Evolutionary conservation across 2,888 invertebrate species (phyloP), one percentile per base, ranked within the genome.

Genomic region (Campopleginae sp.): DNA sequence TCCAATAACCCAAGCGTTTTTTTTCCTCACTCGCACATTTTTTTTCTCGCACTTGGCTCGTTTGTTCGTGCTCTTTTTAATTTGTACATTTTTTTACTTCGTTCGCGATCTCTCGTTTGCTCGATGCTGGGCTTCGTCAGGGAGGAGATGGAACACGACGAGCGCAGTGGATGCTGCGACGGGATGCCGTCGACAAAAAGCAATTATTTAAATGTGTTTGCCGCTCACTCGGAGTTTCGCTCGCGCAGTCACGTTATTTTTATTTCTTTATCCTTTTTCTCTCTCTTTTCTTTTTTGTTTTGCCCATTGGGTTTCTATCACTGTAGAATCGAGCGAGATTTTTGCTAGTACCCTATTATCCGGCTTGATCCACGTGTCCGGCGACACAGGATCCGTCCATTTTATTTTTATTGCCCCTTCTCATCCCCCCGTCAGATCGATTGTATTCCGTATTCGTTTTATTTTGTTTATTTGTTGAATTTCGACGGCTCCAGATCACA

Each of bases 201-300:
- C 80, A 86, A 85, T 86, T 86, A 72, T 82, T 75, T 75, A 85
- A 86, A 85, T 86, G 86, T 79, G 84, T 82, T 80, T 71, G 80
- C 77, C 77, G 61, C 70, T 83, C 63, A 84, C 79, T 72, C 84
- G 74, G 85, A 76, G 79, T 78, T 80, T 77, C 77, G 61, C 63
- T 80, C 79, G 51, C 61, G 77, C 79, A 83, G 61, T 84, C 71
- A 66, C 78, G 66, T 72, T 75, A 74, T 84, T 58, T 58, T 58
- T 27, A 58, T 70, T 78, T 70, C 54, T 63, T 61, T 51, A n/a
- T n/a, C n/a, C n/a, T 70, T 2, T 7, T 68, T 66, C 81, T 74
- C 33, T 23, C 10, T 42, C 5, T n/a, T 71, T 54, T 54, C 10
- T 1, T 19, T 23, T 66, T 19, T 66, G 0, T 66, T 27, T 71